A percentile compares a stretch with the other conserved stretches of the same genome.
Conservation (phyloP, 2,113 vertebrate species). For the Stercorarius parasiticus region DNA sequence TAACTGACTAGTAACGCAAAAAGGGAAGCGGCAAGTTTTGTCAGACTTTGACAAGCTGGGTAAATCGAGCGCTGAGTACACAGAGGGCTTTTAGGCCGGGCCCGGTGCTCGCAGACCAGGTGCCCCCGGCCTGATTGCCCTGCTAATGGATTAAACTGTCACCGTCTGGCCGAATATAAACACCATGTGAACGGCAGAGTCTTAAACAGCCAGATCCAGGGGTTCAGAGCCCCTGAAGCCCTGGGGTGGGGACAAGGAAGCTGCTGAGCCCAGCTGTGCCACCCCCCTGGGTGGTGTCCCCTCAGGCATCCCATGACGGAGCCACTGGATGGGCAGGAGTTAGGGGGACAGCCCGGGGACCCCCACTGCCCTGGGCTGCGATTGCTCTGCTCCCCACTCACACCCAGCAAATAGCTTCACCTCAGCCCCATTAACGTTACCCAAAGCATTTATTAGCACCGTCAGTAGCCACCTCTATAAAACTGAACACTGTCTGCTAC, state of each 20-base stretch:
- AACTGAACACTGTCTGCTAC: background rate
- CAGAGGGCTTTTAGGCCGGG: constrained; percentile 26
- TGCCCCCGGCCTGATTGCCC: background rate
- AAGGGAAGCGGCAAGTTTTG: background rate
- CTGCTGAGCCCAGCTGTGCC: background rate
- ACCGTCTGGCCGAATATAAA: fast-evolving
- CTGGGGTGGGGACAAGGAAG: background rate
- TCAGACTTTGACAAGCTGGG: background rate
- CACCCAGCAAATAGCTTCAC: background rate
- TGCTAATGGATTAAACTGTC: background rate
- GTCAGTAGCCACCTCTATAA: background rate
- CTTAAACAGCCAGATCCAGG: background rate
- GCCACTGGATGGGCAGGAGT: background rate
- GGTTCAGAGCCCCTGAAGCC: background rate
- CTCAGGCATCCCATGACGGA: background rate
- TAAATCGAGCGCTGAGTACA: background rate
- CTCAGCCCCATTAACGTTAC: background rate
- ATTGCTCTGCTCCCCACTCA: background rate
- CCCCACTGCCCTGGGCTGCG: background rate
- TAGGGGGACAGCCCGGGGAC: fast-evolving
- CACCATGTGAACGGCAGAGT: background rate
- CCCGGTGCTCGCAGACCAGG: background rate
- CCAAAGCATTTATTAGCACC: fast-evolving
- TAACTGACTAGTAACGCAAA: background rate
- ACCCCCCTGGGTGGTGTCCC: background rate